Base-by-base conservation (phyloP, 2,888 invertebrate species). In the Mimachlamys varia region DNA sequence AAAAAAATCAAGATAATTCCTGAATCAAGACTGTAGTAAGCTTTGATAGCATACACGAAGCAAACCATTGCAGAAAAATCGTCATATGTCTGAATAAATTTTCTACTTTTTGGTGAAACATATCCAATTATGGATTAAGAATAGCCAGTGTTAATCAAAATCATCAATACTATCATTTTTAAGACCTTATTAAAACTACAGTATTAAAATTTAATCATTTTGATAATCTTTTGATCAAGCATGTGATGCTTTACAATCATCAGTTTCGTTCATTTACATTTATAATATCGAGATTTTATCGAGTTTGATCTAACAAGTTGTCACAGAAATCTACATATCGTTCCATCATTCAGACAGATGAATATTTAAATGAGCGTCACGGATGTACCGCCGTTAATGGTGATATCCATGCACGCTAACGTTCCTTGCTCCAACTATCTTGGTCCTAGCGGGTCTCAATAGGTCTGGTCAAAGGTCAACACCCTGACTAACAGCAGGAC, bases 321-420 rank as follows among this genome's bases (percentile, higher is more conserved):
- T 33, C 76, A 76, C 33, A 33, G 27, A 22, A 76, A 76, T 76
- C 76, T 33, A 76, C 76, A 76, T 76, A 76, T 76, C 76, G 27
- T 27, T 76, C 76, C 76, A 76, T 76, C 76, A 76, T 76, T 76
- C 33, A 33, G 76, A 76, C 76, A 76, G 76, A 76, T 76, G 76
- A 76, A 76, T 76, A 76, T 76, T 76, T 27, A 33, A 76, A 76
- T 33, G 76, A 76, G 33, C 76, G 76, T 76, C 76, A 76, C 27
- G 76, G 76, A 15, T 15, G 27, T 33, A 62, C 22, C 62, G 22
- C 22, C 62, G 22, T 62, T 62, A 62, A 62, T 62, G 62, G 1
- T 62, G 62, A 76, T 76, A 12, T 12, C 76, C 13, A 27, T 76
- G 33, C 76, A 76, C 4, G 27, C 76, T 76, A 76, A 76, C 62